Evolutionary conservation across 2,113 vertebrate genomes (phyloP), one percentile per base, ranked within the genome.

Genomic region (Mesocricetus auratus): DNA sequence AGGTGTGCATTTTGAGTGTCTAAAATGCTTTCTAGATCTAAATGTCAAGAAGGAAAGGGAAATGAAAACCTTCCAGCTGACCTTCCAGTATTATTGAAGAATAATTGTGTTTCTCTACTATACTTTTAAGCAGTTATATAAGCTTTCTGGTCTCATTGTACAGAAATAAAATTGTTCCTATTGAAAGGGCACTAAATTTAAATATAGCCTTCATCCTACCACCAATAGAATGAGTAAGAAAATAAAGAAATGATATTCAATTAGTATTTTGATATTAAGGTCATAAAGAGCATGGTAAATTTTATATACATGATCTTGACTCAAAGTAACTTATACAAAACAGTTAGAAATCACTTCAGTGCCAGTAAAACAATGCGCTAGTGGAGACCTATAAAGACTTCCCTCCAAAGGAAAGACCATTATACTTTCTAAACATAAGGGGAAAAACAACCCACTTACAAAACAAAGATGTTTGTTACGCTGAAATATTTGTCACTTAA

Each of bases 341-440:
- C 19, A 95, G 5, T 68, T 82, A 94, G 15, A 95, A 93, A 89
- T 90, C 10, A 95, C 78, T 97, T 81, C 66, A 62, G 60, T 91
- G 47, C 7, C 47, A 69, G 6, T 50, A 93, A 62, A 78, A 62
- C 47, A 81, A 90, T 66, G 39, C 56, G 50, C 29, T 79, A 45
- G 82, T 4, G 91, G 33, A 68, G 1, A 81, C 2, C 33, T 87
- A 73, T 77, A 68, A 90, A 89, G 53, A n/a, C 7, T 64, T 74
- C 86, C 82, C n/a, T 88, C 24, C 60, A 81, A 71, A 89, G 7
- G 93, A 77, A 85, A n/a, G 16, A 95, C 86, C 6, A 6, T 26
- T 89, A 64, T 4, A 21, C 60, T 95, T 94, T 58, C 15, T 73
- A 75, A 71, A 1, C 66, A 0, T 47, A 31, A 92, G 22, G 24